phyloP scores from a whole-genome alignment of 1,140 invertebrate species.

The Mercenaria mercenaria region DNA sequence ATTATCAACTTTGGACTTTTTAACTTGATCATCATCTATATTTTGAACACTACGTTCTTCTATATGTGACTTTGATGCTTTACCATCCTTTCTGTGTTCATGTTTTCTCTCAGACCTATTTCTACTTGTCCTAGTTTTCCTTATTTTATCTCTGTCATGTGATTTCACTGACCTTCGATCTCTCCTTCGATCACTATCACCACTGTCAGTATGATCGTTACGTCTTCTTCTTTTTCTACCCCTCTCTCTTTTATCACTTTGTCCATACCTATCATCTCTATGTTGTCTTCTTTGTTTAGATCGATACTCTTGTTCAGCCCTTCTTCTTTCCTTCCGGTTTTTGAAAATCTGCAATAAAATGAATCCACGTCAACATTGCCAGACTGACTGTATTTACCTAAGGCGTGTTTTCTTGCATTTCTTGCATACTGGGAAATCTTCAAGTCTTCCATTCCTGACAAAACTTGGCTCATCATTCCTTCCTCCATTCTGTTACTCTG shows the following conservation, averaged over 20 bases:
- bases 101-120: background rate
- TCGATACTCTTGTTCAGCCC: background rate
- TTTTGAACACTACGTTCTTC: background rate
- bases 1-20: background rate
- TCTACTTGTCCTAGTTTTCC: background rate
- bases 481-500: constrained; percentile 45
- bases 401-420: constrained; percentile 46
- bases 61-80: background rate
- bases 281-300: background rate
- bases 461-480: constrained; percentile 29
- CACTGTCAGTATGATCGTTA: background rate
- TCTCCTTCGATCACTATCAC: background rate
- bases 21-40: background rate
- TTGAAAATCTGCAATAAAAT: background rate
- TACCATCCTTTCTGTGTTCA: background rate
- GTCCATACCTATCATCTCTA: background rate
- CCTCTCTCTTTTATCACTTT: background rate
- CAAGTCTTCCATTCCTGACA: constrained; percentile 55
- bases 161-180: background rate
- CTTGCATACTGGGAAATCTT: constrained; percentile 24
- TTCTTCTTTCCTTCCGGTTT: constrained; percentile 21
- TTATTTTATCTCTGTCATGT: background rate
- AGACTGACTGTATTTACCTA: constrained; percentile 53
- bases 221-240: background rate
- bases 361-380: background rate